These are phyloP conservation scores for Drosophila nr. fundita DNA, from an alignment of 2,888 invertebrate genomes.

Conservation along the genomic window DNA sequence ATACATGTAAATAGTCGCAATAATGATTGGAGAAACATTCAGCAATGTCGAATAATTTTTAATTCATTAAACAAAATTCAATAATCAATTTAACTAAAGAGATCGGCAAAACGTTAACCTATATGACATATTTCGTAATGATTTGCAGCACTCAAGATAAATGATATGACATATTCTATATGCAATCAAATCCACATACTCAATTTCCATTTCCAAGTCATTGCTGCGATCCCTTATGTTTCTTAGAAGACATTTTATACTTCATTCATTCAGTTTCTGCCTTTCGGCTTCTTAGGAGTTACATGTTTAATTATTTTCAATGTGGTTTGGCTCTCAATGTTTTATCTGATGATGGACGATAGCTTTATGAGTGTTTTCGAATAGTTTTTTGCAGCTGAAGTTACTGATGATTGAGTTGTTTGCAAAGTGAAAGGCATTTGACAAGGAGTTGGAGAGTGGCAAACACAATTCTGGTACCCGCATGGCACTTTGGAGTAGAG, in stretches of 20 bases:
- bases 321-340: conserved; percentile 16
- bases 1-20: background rate
- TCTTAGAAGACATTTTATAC: background rate
- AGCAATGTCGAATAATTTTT: background rate
- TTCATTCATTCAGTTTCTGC: background rate
- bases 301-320: conserved; percentile 35
- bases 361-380: conserved; percentile 7
- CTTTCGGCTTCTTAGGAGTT: background rate
- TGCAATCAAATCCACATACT: background rate
- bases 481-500: conserved; percentile 60
- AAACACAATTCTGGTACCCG: conserved; percentile 61
- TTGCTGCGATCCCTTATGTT: background rate
- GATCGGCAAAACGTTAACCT: background rate
- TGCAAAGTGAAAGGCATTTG: background rate
- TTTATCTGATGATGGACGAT: conserved; percentile 28
- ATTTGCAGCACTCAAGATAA: background rate
- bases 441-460: conserved; percentile 1
- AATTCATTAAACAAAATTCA: background rate
- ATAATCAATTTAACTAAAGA: background rate
- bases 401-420: conserved; percentile 32
- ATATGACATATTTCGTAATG: background rate
- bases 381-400: conserved; percentile 27
- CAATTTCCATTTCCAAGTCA: background rate
- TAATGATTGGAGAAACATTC: background rate
- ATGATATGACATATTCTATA: background rate